Percentiles rank a stretch among this genome's conserved stretches.
phyloP scores from a whole-genome alignment of 1,140 invertebrate genomes.

The Bombus waltoni region DNA sequence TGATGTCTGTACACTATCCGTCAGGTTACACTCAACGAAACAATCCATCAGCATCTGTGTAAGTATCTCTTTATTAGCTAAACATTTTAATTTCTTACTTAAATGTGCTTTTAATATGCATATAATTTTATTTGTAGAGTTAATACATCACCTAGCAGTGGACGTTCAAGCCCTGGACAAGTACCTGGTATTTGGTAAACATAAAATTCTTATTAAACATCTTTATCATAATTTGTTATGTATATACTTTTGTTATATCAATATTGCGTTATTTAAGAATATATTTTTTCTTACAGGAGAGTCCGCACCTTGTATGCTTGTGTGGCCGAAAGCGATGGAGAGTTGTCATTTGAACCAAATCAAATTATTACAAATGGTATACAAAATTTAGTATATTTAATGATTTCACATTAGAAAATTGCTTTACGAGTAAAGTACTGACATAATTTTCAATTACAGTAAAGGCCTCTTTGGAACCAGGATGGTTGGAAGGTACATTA shows the following conservation, averaged over 20 bases:
- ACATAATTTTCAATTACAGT: slow-evolving; percentile 85
- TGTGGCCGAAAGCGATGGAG: slow-evolving; percentile 97
- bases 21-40: slow-evolving; percentile 72
- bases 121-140: slow-evolving; percentile 59
- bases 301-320: slow-evolving; percentile 97
- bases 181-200: slow-evolving; percentile 75
- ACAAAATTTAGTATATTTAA: background rate
- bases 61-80: slow-evolving; percentile 53
- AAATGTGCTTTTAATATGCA: slow-evolving; percentile 8
- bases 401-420: background rate
- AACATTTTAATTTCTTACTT: slow-evolving; percentile 3
- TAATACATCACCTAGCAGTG: slow-evolving; percentile 75
- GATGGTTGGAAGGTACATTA: slow-evolving; percentile 97
- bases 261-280: background rate
- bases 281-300: slow-evolving; percentile 82
- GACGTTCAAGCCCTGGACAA: slow-evolving; percentile 77
- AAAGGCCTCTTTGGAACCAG: slow-evolving; percentile 94
- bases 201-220: background rate
- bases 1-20: slow-evolving; percentile 73
- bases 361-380: slow-evolving; percentile 98
- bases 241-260: background rate
- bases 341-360: slow-evolving; percentile 99
- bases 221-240: background rate
- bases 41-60: slow-evolving; percentile 75
- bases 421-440: slow-evolving; percentile 12